These are phyloP conservation scores for Actenoides lindsayi DNA, from an alignment of 2,113 vertebrate genomes.

Conservation along the genomic window DNA sequence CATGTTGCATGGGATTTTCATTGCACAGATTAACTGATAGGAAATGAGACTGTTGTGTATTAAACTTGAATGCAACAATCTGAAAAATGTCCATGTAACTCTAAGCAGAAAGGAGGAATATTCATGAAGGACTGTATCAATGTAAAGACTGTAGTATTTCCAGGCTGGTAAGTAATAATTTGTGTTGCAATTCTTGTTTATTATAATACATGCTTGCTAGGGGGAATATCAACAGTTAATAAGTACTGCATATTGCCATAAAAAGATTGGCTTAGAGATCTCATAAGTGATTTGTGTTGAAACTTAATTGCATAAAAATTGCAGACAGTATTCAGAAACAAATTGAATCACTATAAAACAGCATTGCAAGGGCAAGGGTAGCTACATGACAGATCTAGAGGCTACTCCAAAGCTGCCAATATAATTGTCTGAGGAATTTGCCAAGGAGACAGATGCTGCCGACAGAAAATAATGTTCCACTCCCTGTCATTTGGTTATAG, in stretches of 20 bases:
- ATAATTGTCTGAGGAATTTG: slow-evolving; percentile 17
- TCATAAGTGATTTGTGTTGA: slow-evolving; percentile 43
- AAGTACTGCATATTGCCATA: neutral
- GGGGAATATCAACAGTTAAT: slow-evolving; percentile 20
- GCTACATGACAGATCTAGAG: neutral
- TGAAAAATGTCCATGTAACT: neutral
- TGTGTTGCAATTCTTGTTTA: slow-evolving; percentile 4
- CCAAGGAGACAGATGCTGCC: slow-evolving; percentile 26
- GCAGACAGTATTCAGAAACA: slow-evolving; percentile 53
- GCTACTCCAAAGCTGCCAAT: slow-evolving; percentile 6
- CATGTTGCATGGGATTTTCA: neutral
- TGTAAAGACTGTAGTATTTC: neutral
- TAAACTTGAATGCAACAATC: neutral
- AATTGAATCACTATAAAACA: slow-evolving; percentile 52
- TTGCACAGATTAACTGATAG: neutral
- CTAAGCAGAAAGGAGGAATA: neutral
- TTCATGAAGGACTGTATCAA: neutral
- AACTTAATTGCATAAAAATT: slow-evolving; percentile 55
- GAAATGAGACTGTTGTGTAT: neutral
- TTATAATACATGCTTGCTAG: slow-evolving; percentile 9
- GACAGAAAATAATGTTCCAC: neutral
- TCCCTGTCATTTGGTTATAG: neutral
- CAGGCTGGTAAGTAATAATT: neutral
- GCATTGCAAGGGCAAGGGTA: neutral
- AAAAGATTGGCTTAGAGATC: slow-evolving; percentile 37